phyloP scores from a whole-genome alignment of 2,888 invertebrate genomes.

The Pherbina coryleti region DNA sequence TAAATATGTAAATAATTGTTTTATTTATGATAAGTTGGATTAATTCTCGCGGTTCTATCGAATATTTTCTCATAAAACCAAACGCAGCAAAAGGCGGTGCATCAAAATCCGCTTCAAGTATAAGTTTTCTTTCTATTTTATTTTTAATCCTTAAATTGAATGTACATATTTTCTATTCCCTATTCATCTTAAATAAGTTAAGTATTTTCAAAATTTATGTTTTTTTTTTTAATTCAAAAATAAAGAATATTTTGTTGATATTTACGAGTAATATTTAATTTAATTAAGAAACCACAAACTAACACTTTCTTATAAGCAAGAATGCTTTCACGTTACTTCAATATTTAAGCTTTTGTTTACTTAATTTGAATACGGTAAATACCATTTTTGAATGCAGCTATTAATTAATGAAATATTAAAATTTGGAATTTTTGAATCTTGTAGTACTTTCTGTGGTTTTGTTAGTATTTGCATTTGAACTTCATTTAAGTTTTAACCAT shows the following conservation, averaged over 20 bases:
- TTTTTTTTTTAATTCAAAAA: not conserved
- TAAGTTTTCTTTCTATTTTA: not conserved
- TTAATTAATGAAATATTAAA: no score
- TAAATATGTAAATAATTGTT: slow-evolving; percentile 1
- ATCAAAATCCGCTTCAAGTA: not conserved
- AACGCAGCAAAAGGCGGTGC: not conserved
- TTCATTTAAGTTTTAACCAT: no score
- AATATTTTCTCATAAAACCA: not conserved
- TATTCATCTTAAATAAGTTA: not conserved
- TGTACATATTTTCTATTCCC: slow-evolving; percentile 28
- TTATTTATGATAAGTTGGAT: not conserved
- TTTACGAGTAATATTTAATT: not conserved
- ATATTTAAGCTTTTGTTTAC: not conserved
- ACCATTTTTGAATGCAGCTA: not conserved
- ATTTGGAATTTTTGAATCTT: no score
- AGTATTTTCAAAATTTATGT: slow-evolving; percentile 24
- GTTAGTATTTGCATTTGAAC: no score
- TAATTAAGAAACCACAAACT: not conserved
- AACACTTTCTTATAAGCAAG: not conserved
- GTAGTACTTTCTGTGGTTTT: no score
- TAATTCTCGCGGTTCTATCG: not conserved
- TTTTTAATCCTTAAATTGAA: slow-evolving; percentile 18
- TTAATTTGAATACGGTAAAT: not conserved
- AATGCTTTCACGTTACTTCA: not conserved
- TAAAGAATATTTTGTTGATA: not conserved